These are phyloP conservation scores for Mya arenaria DNA, from an alignment of 1,140 invertebrate genomes.

Conservation along the genomic window DNA sequence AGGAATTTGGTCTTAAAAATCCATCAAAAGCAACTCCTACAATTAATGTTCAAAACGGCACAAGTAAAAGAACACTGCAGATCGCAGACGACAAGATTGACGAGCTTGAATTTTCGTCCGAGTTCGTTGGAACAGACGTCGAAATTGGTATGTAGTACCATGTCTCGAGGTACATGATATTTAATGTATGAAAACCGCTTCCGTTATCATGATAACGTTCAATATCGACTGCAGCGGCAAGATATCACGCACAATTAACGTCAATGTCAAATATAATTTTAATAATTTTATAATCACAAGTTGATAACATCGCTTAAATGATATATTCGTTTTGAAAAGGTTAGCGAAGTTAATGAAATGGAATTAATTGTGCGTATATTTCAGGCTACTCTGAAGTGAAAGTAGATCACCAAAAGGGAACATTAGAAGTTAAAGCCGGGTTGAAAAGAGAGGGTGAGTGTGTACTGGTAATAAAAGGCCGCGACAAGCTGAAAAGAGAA, in stretches of 20 bases:
- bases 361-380: too few relatives aligned
- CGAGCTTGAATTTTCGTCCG: not conserved
- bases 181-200: too few relatives aligned
- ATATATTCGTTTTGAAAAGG: too few relatives aligned
- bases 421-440: not conserved
- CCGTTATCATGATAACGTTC: too few relatives aligned
- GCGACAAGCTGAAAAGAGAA: not conserved
- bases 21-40: not conserved
- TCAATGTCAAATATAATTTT: too few relatives aligned
- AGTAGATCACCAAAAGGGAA: not conserved
- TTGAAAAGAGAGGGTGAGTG: not conserved
- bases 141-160: not conserved
- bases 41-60: not conserved
- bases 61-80: too few relatives aligned
- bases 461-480: not conserved
- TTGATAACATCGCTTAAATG: too few relatives aligned
- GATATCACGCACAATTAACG: too few relatives aligned
- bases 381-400: not conserved
- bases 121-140: not conserved
- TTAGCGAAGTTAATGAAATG: too few relatives aligned
- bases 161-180: not conserved
- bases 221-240: too few relatives aligned
- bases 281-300: too few relatives aligned
- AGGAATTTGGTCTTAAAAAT: not conserved
- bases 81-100: not conserved